phyloP scores from a whole-genome alignment of 1,140 invertebrate genomes.

The Heliconius melpomene region DNA sequence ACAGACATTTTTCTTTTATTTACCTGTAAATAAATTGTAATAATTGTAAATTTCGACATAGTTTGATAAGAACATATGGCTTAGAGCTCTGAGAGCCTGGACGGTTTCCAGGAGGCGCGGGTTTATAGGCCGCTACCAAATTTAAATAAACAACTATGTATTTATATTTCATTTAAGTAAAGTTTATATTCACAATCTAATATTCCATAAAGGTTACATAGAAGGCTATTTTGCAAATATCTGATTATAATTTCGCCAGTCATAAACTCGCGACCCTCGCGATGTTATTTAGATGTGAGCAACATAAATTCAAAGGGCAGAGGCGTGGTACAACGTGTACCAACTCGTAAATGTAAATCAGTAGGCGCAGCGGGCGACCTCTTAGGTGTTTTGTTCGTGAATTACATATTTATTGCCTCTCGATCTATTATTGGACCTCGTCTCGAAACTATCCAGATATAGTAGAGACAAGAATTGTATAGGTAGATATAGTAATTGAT shows the following conservation, averaged over 20 bases:
- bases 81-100: too few species aligned
- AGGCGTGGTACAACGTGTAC: conserved; percentile 64
- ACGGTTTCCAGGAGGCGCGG: too few species aligned
- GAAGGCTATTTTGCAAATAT: conserved; percentile 8
- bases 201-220: neutral
- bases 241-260: conserved; percentile 36
- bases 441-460: conserved; percentile 27
- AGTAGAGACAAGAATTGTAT: neutral
- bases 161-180: too few species aligned
- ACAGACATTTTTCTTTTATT: too few species aligned
- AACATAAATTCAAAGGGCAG: conserved; percentile 74
- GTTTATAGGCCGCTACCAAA: too few species aligned
- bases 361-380: conserved; percentile 74
- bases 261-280: conserved; percentile 49
- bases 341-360: conserved; percentile 72
- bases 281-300: conserved; percentile 62
- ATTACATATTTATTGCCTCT: conserved; percentile 69
- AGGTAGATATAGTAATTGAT: neutral
- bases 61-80: too few species aligned
- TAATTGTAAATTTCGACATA: too few species aligned
- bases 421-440: conserved; percentile 48
- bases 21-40: too few species aligned
- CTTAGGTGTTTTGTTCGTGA: conserved; percentile 71
- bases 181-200: neutral
- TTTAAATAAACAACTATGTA: too few species aligned